Conservation (phyloP, 2,888 invertebrate genomes). For the Didymodactylos carnosus region DNA sequence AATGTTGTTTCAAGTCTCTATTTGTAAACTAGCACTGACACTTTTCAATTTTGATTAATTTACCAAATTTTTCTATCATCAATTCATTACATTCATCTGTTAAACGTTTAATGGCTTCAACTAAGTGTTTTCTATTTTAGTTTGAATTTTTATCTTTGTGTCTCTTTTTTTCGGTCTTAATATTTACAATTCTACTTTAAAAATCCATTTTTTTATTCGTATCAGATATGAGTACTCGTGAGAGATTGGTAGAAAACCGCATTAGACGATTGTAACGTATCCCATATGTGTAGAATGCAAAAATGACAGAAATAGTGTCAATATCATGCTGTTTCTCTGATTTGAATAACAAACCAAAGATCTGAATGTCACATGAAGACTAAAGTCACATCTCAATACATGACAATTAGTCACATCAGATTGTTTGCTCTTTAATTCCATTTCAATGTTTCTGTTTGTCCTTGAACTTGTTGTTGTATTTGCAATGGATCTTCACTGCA, state of each 20-base stretch:
- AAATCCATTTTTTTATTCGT: conserved; percentile 24
- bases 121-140: conserved; percentile 1
- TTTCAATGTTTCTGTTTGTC: background rate
- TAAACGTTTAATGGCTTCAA: background rate
- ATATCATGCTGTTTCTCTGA: conserved; percentile 45
- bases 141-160: conserved; percentile 24
- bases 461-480: background rate
- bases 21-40: conserved; percentile 30
- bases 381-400: background rate
- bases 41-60: conserved; percentile 30
- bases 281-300: conserved; percentile 29
- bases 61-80: conserved; percentile 33
- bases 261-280: conserved; percentile 29
- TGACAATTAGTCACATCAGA: background rate
- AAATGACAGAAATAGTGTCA: conserved; percentile 48
- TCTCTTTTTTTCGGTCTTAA: conserved; percentile 29
- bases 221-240: conserved; percentile 29
- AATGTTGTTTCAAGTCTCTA: conserved; percentile 23
- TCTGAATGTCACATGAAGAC: no score
- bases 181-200: conserved; percentile 30
- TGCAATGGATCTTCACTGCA: background rate
- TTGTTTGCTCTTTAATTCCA: conserved; percentile 20
- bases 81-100: conserved; percentile 25
- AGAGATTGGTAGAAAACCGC: conserved; percentile 26
- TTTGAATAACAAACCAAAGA: conserved; percentile 17